Conservation (phyloP, 2,797 vertebrate genomes). For the Pogonophryne albipinna region DNA sequence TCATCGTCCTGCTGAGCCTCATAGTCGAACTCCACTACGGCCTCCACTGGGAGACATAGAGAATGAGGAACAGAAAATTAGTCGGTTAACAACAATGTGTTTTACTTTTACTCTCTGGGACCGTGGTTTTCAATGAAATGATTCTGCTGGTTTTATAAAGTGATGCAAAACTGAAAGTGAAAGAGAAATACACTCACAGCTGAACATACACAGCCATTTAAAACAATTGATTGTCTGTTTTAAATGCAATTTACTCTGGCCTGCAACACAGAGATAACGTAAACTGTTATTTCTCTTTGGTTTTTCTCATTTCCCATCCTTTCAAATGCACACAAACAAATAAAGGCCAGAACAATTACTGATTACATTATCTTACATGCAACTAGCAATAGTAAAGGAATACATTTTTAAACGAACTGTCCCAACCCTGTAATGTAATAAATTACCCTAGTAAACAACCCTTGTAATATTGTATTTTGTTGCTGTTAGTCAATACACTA, state of each 20-base stretch:
- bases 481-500: no score
- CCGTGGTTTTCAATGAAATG: neutral
- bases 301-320: neutral
- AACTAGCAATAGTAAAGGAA: no score
- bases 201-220: neutral
- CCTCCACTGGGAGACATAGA: constrained; percentile 89
- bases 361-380: no score
- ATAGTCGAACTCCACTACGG: constrained; percentile 99
- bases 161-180: constrained; percentile 2
- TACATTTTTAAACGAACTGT: no score
- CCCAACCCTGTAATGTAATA: no score
- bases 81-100: neutral
- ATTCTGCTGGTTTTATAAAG: constrained; percentile 1
- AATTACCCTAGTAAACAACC: no score
- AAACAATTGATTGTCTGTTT: neutral
- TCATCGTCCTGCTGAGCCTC: constrained; percentile 99
- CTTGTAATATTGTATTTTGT: no score
- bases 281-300: neutral
- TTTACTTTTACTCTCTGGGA: neutral
- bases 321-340: constrained; percentile 8
- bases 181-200: neutral
- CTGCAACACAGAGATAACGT: neutral
- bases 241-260: neutral
- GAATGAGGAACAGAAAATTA: neutral
- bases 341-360: neutral